These are phyloP conservation scores for Pardosa pseudoannulata DNA, from an alignment of 2,888 invertebrate species.

Conservation along the genomic window DNA sequence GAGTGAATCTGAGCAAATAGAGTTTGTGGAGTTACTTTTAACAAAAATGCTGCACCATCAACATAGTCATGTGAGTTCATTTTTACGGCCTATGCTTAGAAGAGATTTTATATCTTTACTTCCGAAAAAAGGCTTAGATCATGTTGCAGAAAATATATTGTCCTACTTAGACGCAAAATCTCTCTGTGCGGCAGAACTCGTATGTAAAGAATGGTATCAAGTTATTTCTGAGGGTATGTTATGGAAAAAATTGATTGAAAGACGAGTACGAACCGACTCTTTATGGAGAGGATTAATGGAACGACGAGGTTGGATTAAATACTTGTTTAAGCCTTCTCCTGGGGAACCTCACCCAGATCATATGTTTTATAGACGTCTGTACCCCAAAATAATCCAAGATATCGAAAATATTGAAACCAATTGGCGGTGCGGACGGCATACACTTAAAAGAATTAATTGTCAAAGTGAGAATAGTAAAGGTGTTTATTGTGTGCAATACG, in stretches of 20 bases:
- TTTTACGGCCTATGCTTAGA: conserved; percentile 98
- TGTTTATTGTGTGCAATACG: conserved; percentile 99
- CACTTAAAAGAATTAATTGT: conserved; percentile 97
- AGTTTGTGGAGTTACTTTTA: conserved; percentile 95
- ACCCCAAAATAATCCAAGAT: conserved; percentile 93
- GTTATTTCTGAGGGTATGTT: conserved; percentile 98
- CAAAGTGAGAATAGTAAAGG: conserved; percentile 99
- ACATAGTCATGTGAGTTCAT: conserved; percentile 98
- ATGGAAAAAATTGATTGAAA: conserved; percentile 99
- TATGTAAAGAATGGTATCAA: conserved; percentile 97
- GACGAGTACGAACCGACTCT: conserved; percentile 96
- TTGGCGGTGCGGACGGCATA: conserved; percentile 97
- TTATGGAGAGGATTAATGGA: conserved; percentile 98
- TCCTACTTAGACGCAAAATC: conserved; percentile 97
- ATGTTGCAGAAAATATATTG: conserved; percentile 97
- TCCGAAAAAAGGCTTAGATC: conserved; percentile 98
- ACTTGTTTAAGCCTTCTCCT: conserved; percentile 95
- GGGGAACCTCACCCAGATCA: conserved; percentile 95
- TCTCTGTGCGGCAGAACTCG: conserved; percentile 94
- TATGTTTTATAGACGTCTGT: conserved; percentile 95
- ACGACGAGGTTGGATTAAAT: conserved; percentile 96
- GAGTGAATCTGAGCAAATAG: conserved; percentile 96
- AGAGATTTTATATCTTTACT: conserved; percentile 98
- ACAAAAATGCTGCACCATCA: conserved; percentile 99
- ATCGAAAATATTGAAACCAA: conserved; percentile 95